Conservation (phyloP, 2,113 vertebrate species). For the Podarcis raffonei region DNA sequence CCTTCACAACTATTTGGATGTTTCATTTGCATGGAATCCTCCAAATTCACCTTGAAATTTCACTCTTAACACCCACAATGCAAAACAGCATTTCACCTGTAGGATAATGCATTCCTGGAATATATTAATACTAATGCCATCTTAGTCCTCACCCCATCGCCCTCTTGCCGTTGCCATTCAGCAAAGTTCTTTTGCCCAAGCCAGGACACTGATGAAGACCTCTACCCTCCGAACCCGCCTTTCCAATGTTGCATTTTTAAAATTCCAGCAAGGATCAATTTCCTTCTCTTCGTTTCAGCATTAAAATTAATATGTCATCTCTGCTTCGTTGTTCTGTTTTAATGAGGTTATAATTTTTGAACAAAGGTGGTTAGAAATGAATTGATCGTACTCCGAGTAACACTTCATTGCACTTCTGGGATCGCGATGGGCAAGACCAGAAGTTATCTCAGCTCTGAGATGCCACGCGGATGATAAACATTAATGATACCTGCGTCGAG, state of each 20-base stretch:
- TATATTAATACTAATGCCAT: constrained; percentile 19
- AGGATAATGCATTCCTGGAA: neutral
- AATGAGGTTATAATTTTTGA: constrained; percentile 38
- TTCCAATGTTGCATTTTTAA: neutral
- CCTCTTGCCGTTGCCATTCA: constrained; percentile 12
- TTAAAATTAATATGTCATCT: constrained; percentile 21
- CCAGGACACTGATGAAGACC: neutral
- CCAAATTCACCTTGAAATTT: neutral
- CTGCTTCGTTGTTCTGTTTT: constrained; percentile 28
- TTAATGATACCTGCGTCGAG: neutral
- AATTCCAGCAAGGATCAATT: constrained; percentile 2
- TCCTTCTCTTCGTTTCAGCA: constrained; percentile 16
- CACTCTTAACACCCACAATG: neutral
- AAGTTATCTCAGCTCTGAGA: constrained; percentile 44
- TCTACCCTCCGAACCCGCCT: neutral
- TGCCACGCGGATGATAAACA: constrained; percentile 1
- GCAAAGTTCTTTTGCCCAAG: neutral
- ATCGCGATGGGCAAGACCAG: constrained; percentile 33
- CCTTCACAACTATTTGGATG: neutral
- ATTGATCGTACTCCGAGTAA: constrained; percentile 23
- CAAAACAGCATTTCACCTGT: neutral
- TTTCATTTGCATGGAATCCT: neutral
- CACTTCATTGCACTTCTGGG: constrained; percentile 47
- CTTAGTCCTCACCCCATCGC: neutral
- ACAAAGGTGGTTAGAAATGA: constrained; percentile 38